Conservation (phyloP, 2,888 invertebrate genomes). For the Kryphioiulus occultus region DNA sequence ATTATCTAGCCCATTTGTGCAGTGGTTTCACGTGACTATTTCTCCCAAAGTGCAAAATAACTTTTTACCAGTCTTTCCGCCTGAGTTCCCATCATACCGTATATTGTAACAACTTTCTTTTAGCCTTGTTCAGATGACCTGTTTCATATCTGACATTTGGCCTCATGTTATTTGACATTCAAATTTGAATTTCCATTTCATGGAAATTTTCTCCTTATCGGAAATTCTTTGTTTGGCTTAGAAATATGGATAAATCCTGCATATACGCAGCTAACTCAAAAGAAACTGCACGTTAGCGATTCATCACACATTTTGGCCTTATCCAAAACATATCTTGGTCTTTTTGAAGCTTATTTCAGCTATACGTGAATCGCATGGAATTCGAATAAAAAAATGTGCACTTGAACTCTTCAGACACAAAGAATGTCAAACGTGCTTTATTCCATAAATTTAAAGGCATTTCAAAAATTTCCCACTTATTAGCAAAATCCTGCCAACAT, state of each 20-base stretch:
- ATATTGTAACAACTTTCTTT: no score
- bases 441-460: background rate
- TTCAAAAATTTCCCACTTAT: background rate
- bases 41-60: no score
- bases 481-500: background rate
- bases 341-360: background rate
- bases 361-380: background rate
- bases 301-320: background rate
- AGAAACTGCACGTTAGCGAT: background rate
- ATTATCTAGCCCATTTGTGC: no score
- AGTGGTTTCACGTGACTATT: no score
- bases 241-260: background rate
- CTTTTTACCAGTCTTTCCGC: no score
- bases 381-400: background rate
- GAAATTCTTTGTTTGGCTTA: background rate
- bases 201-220: background rate
- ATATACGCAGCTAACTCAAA: background rate
- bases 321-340: background rate
- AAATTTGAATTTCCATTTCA: background rate
- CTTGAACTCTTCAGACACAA: background rate
- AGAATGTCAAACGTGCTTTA: background rate
- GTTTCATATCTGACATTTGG: background rate
- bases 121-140: no score
- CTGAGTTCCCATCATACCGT: no score
- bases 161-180: background rate